Conservation (phyloP, 2,888 invertebrate species). For the Yponomeuta sedellus region DNA sequence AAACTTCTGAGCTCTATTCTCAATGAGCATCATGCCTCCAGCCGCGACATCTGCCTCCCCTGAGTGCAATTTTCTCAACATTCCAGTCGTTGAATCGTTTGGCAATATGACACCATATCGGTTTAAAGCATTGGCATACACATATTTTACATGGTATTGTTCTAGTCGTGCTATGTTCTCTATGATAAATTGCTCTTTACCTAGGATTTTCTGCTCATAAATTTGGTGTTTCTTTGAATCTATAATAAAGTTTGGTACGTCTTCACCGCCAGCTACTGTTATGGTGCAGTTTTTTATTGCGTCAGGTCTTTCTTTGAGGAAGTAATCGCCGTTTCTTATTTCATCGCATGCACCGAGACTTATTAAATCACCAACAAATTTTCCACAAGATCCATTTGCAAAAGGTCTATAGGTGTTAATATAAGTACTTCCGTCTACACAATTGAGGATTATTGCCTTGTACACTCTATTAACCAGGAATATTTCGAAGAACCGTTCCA, state of each 20-base stretch:
- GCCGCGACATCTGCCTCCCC: conserved; percentile 19
- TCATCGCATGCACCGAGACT: background rate
- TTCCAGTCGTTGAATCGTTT: conserved; percentile 16
- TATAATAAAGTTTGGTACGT: conserved; percentile 17
- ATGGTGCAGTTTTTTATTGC: conserved; percentile 20
- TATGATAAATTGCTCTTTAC: conserved; percentile 15
- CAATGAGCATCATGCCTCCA: conserved; percentile 20
- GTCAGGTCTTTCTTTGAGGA: background rate
- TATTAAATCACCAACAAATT: background rate
- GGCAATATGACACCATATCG: conserved; percentile 8
- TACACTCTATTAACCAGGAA: background rate
- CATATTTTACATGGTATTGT: conserved; percentile 11
- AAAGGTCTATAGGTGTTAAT: conserved; percentile 3
- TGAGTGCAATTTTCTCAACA: conserved; percentile 15
- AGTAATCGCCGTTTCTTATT: background rate
- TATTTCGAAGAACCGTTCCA: background rate
- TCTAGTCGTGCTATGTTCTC: conserved; percentile 1
- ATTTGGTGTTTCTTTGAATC: background rate
- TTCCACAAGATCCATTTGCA: background rate
- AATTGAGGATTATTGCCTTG: background rate
- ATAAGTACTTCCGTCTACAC: background rate
- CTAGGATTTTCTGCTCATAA: background rate
- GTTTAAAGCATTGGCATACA: background rate
- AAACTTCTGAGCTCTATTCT: conserved; percentile 17
- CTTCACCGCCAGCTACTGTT: conserved; percentile 17